Evolutionary conservation across 2,797 vertebrate species (phyloP).

Genomic region (Gymnothorax javanicus): DNA sequence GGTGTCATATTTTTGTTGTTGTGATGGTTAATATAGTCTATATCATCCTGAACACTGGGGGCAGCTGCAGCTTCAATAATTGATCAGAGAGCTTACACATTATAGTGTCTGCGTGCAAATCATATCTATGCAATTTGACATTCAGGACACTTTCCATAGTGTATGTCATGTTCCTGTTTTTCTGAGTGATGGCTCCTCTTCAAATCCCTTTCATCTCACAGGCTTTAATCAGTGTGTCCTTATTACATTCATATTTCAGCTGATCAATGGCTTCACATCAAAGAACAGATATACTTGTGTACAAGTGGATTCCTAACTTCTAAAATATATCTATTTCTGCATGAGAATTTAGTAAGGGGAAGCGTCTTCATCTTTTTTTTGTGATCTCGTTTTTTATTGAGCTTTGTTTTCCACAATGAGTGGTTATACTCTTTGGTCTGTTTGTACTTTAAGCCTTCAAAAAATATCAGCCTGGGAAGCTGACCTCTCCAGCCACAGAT

Average conservation of each 20-base stretch:
- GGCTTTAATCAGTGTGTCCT: slow-evolving; percentile 56
- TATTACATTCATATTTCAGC: slow-evolving; percentile 68
- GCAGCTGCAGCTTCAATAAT: not conserved
- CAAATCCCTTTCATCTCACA: slow-evolving; percentile 42
- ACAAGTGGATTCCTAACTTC: slow-evolving; percentile 71
- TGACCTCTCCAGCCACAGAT: not conserved
- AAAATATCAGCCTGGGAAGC: not conserved
- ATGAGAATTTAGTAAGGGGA: slow-evolving; percentile 74
- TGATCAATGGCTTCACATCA: slow-evolving; percentile 71
- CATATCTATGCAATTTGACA: not conserved
- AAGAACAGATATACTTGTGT: slow-evolving; percentile 68
- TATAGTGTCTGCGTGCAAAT: not conserved
- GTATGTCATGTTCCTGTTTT: not conserved
- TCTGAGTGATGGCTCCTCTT: slow-evolving; percentile 34
- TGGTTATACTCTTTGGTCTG: slow-evolving; percentile 59
- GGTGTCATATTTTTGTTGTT: not conserved
- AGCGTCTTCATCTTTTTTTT: not conserved
- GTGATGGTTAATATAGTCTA: not conserved
- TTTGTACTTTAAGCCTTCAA: slow-evolving; percentile 60
- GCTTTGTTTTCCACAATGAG: not conserved
- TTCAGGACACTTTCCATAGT: not conserved
- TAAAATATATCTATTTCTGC: slow-evolving; percentile 75
- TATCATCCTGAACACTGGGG: not conserved
- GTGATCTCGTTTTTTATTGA: not conserved
- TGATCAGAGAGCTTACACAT: not conserved